Percentiles rank a stretch among this genome's conserved stretches.
Evolutionary conservation across 2,888 invertebrate genomes (phyloP).

Genomic region (Lamellibrachia columna): DNA sequence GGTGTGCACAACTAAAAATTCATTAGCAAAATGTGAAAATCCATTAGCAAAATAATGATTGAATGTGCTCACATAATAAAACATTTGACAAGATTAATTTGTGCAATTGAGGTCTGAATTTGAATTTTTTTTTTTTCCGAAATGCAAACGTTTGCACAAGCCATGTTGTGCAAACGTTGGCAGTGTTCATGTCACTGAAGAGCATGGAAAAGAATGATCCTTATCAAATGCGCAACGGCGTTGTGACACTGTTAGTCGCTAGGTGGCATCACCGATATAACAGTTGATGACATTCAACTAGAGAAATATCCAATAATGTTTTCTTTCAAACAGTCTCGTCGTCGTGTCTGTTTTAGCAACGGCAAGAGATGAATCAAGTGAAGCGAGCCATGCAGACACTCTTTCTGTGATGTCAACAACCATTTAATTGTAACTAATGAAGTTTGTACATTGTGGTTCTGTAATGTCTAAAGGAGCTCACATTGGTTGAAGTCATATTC

Average conservation of each 20-base stretch:
- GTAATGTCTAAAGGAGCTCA: not conserved
- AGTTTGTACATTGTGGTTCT: not conserved
- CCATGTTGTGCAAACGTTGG: too few species aligned
- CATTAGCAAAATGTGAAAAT: too few species aligned
- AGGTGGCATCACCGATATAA: not conserved
- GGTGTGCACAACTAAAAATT: too few species aligned
- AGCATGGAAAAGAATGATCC: too few species aligned
- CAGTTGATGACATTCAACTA: not conserved
- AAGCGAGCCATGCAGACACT: conserved; percentile 9
- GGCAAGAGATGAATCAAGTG: conserved; percentile 2
- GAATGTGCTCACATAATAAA: too few species aligned
- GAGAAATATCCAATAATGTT: too few species aligned
- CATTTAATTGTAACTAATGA: not conserved
- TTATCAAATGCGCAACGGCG: not conserved
- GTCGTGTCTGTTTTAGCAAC: not conserved
- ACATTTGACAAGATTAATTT: too few species aligned
- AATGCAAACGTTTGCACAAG: too few species aligned
- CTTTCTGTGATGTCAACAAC: not conserved
- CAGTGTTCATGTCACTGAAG: too few species aligned
- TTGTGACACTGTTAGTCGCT: not conserved
- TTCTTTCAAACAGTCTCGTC: not conserved
- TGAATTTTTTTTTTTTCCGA: too few species aligned
- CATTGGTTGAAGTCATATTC: not conserved
- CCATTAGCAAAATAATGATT: too few species aligned
- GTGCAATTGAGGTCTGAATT: too few species aligned